Conservation (phyloP, 2,113 vertebrate genomes). For the Solea senegalensis region DNA sequence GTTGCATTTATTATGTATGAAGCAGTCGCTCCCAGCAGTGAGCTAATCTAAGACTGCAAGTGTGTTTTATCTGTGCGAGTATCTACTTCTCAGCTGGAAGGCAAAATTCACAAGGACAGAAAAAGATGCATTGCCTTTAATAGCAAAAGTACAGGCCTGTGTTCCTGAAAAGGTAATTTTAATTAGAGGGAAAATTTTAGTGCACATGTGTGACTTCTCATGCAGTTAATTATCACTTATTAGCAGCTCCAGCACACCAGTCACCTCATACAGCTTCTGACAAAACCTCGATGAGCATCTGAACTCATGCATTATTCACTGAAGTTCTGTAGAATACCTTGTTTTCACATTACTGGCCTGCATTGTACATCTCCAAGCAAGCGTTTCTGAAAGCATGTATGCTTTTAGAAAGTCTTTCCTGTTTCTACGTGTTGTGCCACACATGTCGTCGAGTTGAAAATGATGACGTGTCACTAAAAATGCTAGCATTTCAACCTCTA, state of each 20-base stretch:
- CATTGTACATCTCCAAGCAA: constrained; percentile 44
- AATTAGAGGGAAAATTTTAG: constrained; percentile 37
- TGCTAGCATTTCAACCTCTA: constrained; percentile 34
- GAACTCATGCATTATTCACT: constrained; percentile 78
- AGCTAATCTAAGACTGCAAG: constrained; percentile 66
- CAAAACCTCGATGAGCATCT: constrained; percentile 70
- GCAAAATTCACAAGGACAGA: constrained; percentile 65
- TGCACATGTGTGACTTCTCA: constrained; percentile 28
- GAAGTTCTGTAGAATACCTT: constrained; percentile 58
- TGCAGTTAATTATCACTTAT: constrained; percentile 71
- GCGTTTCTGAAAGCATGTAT: constrained; percentile 67
- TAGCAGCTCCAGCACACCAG: constrained; percentile 46
- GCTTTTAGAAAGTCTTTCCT: constrained; percentile 63
- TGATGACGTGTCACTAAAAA: constrained; percentile 69
- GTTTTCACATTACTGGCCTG: constrained; percentile 54
- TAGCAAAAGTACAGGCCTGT: constrained; percentile 25
- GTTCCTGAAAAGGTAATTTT: constrained; percentile 51
- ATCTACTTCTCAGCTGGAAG: constrained; percentile 68
- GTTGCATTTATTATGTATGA: constrained; percentile 77
- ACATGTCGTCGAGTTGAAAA: constrained; percentile 67
- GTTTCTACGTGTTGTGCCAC: constrained; percentile 41
- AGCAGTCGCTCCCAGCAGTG: constrained; percentile 50
- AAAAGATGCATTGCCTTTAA: constrained; percentile 42
- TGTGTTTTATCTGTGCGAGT: constrained; percentile 68
- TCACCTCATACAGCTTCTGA: constrained; percentile 35